Evolutionary conservation across 2,888 invertebrate genomes (phyloP).

Genomic region (Hecatera dysodea): DNA sequence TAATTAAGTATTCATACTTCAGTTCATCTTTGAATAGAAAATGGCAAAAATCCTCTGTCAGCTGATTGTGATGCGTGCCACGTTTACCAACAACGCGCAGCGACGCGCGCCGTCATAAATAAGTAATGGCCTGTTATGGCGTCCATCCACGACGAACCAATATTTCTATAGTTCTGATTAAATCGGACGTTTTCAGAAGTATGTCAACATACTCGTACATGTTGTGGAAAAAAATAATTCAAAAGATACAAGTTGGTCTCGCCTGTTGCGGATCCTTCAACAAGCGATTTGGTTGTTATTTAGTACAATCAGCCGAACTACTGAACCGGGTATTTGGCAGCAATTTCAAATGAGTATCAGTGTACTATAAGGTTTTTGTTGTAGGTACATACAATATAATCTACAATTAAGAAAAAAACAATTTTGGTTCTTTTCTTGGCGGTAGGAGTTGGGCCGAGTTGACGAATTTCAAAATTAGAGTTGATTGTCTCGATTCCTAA

Average conservation of each 20-base stretch:
- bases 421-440: too few relatives aligned
- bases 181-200: not conserved
- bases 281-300: not conserved
- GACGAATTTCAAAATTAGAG: too few relatives aligned
- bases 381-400: too few relatives aligned
- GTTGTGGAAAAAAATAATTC: not conserved
- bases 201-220: too few relatives aligned
- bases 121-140: not conserved
- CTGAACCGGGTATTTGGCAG: not conserved
- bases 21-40: conserved; percentile 3
- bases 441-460: too few relatives aligned
- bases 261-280: not conserved
- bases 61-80: conserved; percentile 23
- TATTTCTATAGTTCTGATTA: conserved; percentile 3
- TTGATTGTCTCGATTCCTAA: too few relatives aligned
- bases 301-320: not conserved
- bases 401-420: too few relatives aligned
- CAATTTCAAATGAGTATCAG: too few relatives aligned
- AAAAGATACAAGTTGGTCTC: not conserved
- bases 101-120: not conserved
- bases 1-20: not conserved
- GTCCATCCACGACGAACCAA: not conserved
- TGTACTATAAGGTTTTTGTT: too few relatives aligned
- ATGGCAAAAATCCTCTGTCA: conserved; percentile 10
- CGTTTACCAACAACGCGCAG: conserved; percentile 36